Conservation (phyloP, 2,113 vertebrate genomes). For the Trematomus loennbergii region DNA sequence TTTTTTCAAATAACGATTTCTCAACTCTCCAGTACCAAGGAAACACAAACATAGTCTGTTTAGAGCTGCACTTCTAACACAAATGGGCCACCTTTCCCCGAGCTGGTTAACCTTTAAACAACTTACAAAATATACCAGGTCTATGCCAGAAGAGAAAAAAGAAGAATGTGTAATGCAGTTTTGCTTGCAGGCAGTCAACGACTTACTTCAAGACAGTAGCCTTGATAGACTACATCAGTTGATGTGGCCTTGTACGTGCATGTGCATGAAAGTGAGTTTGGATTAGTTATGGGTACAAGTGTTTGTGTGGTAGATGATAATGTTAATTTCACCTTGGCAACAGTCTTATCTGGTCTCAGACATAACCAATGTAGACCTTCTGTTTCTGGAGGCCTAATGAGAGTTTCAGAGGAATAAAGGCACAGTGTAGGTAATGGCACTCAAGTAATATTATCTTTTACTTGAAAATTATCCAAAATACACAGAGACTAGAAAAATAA, state of each 20-base stretch:
- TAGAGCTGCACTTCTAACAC: background rate
- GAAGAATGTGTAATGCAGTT: constrained; percentile 41
- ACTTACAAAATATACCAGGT: background rate
- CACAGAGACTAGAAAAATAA: background rate
- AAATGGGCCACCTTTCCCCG: background rate
- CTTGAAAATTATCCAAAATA: background rate
- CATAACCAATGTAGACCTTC: constrained; percentile 24
- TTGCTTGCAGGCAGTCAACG: constrained; percentile 19
- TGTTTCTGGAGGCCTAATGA: constrained; percentile 6
- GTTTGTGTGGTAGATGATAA: constrained; percentile 39
- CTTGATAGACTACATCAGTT: constrained; percentile 20
- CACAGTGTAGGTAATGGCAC: background rate
- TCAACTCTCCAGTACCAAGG: background rate
- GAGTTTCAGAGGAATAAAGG: constrained; percentile 15
- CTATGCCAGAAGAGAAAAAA: background rate
- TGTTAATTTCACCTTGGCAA: constrained; percentile 25
- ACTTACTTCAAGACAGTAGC: constrained; percentile 19
- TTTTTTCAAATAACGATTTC: background rate
- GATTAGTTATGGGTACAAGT: constrained; percentile 24
- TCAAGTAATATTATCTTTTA: background rate
- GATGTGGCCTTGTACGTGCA: constrained; percentile 3
- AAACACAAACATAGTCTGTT: constrained; percentile 24
- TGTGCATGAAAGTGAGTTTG: constrained; percentile 7
- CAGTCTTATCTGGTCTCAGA: constrained; percentile 56
- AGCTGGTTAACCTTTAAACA: constrained; percentile 9